Evolutionary conservation across 2,888 invertebrate species (phyloP), one percentile per base, ranked within the genome.

Genomic region (Aproaerema taeniolella): DNA sequence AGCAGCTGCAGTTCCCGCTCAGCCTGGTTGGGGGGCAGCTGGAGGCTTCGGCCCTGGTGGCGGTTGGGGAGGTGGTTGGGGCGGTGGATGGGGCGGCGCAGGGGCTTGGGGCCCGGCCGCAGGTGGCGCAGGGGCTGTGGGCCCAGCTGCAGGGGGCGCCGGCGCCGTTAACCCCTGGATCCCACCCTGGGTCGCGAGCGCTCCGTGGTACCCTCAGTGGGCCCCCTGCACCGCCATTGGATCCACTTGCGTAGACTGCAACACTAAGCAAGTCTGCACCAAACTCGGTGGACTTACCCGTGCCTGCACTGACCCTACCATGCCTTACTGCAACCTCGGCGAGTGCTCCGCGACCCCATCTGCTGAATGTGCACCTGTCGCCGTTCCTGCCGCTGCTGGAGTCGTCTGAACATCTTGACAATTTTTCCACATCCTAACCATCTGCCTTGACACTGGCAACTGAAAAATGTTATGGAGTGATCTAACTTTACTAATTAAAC

Each of bases 261-360:
- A 49, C 11, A 85, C 82, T 0, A 82, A 62, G 44, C 31, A 67
- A 1, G 65, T 80, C 8, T 85, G 86, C 61, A 83, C 82, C 1
- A 80, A 80, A 47, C 44, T 82, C 13, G 83, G 86, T 2, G 78
- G 73, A 2, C 47, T 85, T 0, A 61, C 72, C 38, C 65, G 61
- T 8, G 49, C 73, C 6, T 86, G 86, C 53, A 50, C 59, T 1
- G 86, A 85, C 52, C 83, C 85, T 1, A 62, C 73, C 1, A 48
- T 74, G 11, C 86, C 86, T 0, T 67, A 77, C 56, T 86, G 86
- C 62, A 83, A 82, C 57, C 62, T 76, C 7, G 86, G 86, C n/a
- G 66, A 67, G 41, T 86, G 86, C 57, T 83, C 86, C 0, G 83
- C 81, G 5, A 82, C 83, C 1, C 81, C 86, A 0, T 44, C 79